phyloP scores from a whole-genome alignment of 2,797 vertebrate species.

The Chaunax sp. region DNA sequence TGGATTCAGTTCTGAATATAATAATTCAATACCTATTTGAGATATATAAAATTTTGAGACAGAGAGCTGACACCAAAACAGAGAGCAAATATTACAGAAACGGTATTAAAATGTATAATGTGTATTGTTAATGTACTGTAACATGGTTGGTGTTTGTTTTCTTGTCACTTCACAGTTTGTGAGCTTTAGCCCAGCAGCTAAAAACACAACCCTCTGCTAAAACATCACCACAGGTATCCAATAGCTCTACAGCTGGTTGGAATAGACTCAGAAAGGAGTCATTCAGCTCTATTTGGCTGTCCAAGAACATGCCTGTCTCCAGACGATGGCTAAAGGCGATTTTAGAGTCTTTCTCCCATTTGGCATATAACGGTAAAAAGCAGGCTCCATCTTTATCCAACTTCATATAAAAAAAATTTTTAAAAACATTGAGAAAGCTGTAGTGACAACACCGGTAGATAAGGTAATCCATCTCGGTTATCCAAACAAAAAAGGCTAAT shows the following conservation, averaged over 20 bases:
- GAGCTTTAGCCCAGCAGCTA: constrained; percentile 34
- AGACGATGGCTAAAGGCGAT: constrained; percentile 48
- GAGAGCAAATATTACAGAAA: neutral
- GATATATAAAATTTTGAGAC: neutral
- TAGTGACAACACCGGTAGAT: constrained; percentile 60
- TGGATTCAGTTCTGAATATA: neutral
- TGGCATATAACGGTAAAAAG: constrained; percentile 54
- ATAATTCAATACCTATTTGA: neutral
- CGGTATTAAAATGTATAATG: neutral
- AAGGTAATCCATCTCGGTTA: constrained; percentile 61
- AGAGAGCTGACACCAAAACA: neutral
- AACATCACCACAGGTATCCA: constrained; percentile 45
- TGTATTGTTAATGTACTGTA: constrained; percentile 1
- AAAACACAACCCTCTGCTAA: constrained; percentile 24
- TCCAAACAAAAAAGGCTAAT: constrained; percentile 75
- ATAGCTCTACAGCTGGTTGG: constrained; percentile 55
- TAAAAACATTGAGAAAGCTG: constrained; percentile 22
- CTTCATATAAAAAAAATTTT: constrained; percentile 21
- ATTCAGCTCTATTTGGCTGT: constrained; percentile 61
- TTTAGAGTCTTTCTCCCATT: constrained; percentile 49
- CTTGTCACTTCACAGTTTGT: constrained; percentile 18
- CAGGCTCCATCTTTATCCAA: constrained; percentile 31
- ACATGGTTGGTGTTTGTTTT: constrained; percentile 16
- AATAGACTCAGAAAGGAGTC: constrained; percentile 66
- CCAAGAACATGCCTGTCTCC: constrained; percentile 60